Percentiles rank a stretch among this genome's conserved stretches.
Conservation (phyloP, 2,113 vertebrate genomes). For the Eclectus roratus region DNA sequence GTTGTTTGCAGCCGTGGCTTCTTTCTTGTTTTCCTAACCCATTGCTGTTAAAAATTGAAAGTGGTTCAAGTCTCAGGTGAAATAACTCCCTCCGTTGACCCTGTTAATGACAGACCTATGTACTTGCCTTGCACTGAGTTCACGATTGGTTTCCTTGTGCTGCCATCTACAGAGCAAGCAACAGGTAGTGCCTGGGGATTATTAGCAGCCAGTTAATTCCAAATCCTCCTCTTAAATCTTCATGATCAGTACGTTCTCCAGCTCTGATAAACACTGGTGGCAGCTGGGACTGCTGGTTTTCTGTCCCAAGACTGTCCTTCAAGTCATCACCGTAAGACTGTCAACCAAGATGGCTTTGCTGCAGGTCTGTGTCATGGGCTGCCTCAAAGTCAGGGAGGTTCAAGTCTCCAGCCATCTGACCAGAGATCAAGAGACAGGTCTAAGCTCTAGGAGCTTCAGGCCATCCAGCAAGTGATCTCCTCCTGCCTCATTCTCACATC, state of each 20-base stretch:
- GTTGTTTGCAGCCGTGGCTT: background rate
- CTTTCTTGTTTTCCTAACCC: conserved; percentile 33
- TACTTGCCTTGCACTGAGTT: background rate
- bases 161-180: conserved; percentile 66
- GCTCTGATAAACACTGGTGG: background rate
- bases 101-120: background rate
- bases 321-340: background rate
- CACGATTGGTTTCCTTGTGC: conserved; percentile 47
- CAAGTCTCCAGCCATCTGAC: background rate
- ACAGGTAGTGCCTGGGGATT: background rate
- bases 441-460: background rate
- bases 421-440: background rate
- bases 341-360: background rate
- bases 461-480: background rate
- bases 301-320: background rate
- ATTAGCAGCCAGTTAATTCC: background rate
- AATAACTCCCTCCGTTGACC: background rate
- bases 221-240: background rate
- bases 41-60: conserved; percentile 34
- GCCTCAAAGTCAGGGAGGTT: background rate
- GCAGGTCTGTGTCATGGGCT: background rate
- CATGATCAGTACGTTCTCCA: background rate
- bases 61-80: conserved; percentile 8
- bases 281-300: background rate
- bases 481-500: background rate